Percentiles rank a stretch among this genome's conserved stretches.
phyloP scores from a whole-genome alignment of 2,888 invertebrate species.

The Volucella bombylans region DNA sequence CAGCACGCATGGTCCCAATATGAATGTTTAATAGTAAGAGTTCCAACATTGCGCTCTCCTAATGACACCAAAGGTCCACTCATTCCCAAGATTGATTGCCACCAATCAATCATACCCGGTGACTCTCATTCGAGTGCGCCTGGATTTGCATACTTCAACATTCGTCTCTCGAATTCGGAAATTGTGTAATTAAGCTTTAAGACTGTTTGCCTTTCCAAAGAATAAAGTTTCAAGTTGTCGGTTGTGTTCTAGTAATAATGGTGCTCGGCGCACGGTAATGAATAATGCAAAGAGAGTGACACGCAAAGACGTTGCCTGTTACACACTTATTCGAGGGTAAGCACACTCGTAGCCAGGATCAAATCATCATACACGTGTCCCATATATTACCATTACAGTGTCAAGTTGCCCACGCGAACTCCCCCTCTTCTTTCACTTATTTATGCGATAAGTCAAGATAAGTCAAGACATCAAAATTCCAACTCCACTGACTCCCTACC shows the following conservation, averaged over 20 bases:
- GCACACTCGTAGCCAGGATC: background rate
- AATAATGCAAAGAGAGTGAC: slow-evolving; percentile 38
- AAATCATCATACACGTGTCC: slow-evolving; percentile 37
- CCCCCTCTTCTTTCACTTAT: slow-evolving; percentile 26
- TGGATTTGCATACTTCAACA: slow-evolving; percentile 15
- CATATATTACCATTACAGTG: slow-evolving; percentile 40
- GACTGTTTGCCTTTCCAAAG: slow-evolving; percentile 1
- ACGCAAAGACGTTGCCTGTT: slow-evolving; percentile 22
- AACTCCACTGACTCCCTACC: no score
- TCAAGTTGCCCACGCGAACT: slow-evolving; percentile 45
- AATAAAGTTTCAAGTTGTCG: slow-evolving; percentile 21
- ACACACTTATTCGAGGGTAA: slow-evolving; percentile 5
- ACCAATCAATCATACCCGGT: background rate
- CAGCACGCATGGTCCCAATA: no score
- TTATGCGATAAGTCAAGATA: slow-evolving; percentile 30
- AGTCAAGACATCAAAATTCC: slow-evolving; percentile 19
- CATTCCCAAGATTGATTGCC: no score
- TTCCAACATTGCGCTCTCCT: no score
- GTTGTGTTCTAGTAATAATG: slow-evolving; percentile 18
- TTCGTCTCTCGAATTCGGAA: slow-evolving; percentile 6
- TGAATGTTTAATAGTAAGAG: no score
- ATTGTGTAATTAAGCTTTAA: background rate
- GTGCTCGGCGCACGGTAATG: slow-evolving; percentile 27
- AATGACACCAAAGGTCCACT: no score
- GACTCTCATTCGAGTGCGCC: background rate